Evolutionary conservation across 23 tunicate species (phyloP), one percentile per base, ranked within the genome.

Genomic region (Halocynthia roretzi): DNA sequence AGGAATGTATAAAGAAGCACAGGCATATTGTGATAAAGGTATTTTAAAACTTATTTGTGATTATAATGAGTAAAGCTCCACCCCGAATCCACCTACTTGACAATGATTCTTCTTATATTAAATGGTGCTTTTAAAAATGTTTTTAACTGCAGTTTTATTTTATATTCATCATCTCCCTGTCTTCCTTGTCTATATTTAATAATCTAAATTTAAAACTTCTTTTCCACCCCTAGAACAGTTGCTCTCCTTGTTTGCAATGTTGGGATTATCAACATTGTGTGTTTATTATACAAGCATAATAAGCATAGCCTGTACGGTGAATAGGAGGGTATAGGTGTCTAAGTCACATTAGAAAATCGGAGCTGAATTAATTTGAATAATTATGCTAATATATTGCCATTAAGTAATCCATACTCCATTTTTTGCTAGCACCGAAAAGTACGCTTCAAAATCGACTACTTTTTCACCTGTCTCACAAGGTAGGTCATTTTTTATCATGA

Each of bases 1-100:
- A 22, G 98, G 98, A 69, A 94, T 94, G 98, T 94, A 94, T 82
- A 84, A 85, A 77, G 93, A 94, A 76, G 87, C 95, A 6, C 82
- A 94, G n/a, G 95, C 75, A 50, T 83, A 94, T 40, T 90, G 96
- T 68, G 80, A 72, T 17, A 84, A 90, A 90, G 89, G 96, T 90
- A 53, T 21, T 51, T 31, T 31, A 31, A 31, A 4, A 31, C 44
- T 31, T 31, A 31, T 31, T 31, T 31, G 44, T 31, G 44, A 31
- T 31, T 31, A 31, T 31, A 31, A 17, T 66, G 2, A 15, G 17
- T 1, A 5, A 15, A 53, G 2, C 53, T 51, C 21, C 17, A 64
- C 17, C n/a, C 4, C 5, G 14, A 14, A 0, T 11, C 14, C 22
- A 44, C 15, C 2, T 72, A 12, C 14, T 5, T 15, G 14, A 14